Evolutionary conservation across 2,113 vertebrate genomes (phyloP), one percentile per base, ranked within the genome.

Genomic region (Otus sunia): DNA sequence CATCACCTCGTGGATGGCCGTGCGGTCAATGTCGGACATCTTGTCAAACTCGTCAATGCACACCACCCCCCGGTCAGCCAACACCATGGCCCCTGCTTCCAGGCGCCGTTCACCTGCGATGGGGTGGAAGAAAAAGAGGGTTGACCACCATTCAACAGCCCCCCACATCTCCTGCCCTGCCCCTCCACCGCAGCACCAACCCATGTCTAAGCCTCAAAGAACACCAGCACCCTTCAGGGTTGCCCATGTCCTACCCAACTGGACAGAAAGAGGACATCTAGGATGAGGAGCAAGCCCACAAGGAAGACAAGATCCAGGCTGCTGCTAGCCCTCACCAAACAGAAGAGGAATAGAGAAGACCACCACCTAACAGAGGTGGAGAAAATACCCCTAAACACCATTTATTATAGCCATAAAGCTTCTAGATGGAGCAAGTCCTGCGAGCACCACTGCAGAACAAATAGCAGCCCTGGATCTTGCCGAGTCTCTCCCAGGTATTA

Each of bases 41-140:
- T 99, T 99, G 96, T 99, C 99, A 0, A 99, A 99, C 93, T 99
- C 99, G 6, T 99, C 99, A 1, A 99, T 99, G 97, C 99, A 99
- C 17, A 99, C 99, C 53, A 99, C 99, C 0, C 99, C 99, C 10
- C 99, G 97, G 98, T 99, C 99, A 0, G 98, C 99, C 98, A 99
- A 86, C 62, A 99, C 99, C 99, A 99, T 99, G 96, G 99, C 99
- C 2, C 99, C 99, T 0, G 99, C 99, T 91, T 99, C 99, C 81
- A 99, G 97, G 3, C 99, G 98, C 3, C 99, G 99, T 88, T 99
- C 99, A 1, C 99, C 99, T 99, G 76, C 12, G 9, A 27, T 8
- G 59, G 17, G 29, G 17, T 0, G 6, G 25, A 15, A 69, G 15
- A 20, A 41, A 20, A 2, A 30, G 5, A 16, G 32, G 27, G 55